These are phyloP conservation scores for Anthoscopus minutus DNA, from an alignment of 2,113 vertebrate species.

Conservation along the genomic window DNA sequence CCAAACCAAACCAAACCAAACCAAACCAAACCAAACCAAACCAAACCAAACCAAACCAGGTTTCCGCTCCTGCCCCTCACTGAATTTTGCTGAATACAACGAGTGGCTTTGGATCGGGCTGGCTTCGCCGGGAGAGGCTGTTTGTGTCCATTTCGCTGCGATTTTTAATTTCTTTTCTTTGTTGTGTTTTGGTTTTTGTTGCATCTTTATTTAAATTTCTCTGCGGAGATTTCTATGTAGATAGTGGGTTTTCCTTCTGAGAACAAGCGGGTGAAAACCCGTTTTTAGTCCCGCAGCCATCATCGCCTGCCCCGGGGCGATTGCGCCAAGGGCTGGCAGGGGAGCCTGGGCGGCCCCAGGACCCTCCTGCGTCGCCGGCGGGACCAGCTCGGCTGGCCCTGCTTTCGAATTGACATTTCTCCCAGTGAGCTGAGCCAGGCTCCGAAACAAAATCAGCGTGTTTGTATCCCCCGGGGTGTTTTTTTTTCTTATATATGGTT, in stretches of 20 bases:
- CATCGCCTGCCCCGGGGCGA: too few relatives aligned
- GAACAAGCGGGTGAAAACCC: not conserved
- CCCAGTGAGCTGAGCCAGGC: not conserved
- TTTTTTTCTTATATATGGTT: not conserved
- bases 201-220: not conserved
- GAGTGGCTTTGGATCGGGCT: not conserved
- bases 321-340: too few relatives aligned
- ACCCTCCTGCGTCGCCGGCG: not conserved
- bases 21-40: not conserved
- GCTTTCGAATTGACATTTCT: not conserved
- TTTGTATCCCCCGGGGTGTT: not conserved
- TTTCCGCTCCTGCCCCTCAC: fast-evolving
- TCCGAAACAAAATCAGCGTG: not conserved
- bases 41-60: not conserved
- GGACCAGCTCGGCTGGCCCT: not conserved
- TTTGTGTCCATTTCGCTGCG: not conserved
- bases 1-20: not conserved
- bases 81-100: not conserved
- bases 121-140: not conserved
- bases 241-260: too few relatives aligned
- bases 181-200: not conserved
- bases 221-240: not conserved
- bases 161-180: not conserved
- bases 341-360: not conserved
- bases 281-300: not conserved